Evolutionary conservation across 2,797 vertebrate genomes (phyloP).

Genomic region (Parauchenoglanis punctatus): DNA sequence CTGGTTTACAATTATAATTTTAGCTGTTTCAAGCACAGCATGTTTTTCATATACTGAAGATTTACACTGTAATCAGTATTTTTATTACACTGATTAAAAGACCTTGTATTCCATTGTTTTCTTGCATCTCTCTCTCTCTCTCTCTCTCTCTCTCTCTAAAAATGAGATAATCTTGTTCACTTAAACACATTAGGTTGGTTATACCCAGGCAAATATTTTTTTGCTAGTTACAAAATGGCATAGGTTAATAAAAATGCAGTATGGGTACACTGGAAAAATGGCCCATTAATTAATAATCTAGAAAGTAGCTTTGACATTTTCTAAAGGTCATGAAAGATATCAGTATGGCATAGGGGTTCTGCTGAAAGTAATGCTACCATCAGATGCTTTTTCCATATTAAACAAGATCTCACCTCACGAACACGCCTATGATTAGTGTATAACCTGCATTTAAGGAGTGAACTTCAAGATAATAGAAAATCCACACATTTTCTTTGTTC

Average conservation of each 20-base stretch:
- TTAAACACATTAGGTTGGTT: not conserved
- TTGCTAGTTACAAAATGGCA: not conserved
- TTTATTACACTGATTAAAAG: not conserved
- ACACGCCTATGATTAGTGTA: not conserved
- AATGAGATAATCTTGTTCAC: not conserved
- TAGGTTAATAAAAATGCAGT: not conserved
- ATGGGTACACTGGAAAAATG: conserved; percentile 4
- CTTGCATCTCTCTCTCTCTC: not conserved
- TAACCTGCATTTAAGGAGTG: not conserved
- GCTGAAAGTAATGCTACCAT: not conserved
- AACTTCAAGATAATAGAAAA: not conserved
- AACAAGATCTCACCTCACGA: not conserved
- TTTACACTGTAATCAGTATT: not conserved
- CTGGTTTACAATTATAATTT: not conserved
- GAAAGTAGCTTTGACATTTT: conserved; percentile 29
- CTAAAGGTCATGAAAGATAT: conserved; percentile 27
- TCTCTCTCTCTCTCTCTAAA: not conserved
- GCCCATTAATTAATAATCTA: conserved; percentile 33
- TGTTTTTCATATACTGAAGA: not conserved
- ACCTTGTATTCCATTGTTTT: not conserved
- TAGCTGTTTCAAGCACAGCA: not conserved
- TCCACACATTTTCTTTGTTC: not conserved
- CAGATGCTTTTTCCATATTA: not conserved
- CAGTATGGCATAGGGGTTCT: conserved; percentile 5
- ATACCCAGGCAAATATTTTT: not conserved